These are phyloP conservation scores for Rallus crepitans DNA, from an alignment of 2,797 vertebrate genomes.

Conservation along the genomic window DNA sequence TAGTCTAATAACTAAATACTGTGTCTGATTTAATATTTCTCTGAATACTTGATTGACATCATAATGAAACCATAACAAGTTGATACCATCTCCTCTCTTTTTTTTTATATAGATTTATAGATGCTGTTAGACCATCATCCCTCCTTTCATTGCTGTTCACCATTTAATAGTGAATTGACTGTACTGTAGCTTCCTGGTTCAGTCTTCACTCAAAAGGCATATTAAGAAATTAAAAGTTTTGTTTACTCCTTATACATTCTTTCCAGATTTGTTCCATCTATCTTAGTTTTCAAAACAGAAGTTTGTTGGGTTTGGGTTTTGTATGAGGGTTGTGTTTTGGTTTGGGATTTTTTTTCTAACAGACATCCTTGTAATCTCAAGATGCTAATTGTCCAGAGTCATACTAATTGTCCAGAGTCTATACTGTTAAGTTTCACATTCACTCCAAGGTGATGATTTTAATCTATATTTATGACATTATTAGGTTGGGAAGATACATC, in stretches of 20 bases:
- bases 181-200: background rate
- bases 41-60: background rate
- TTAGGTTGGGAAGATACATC: background rate
- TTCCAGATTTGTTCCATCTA: background rate
- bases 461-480: background rate
- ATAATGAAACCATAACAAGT: background rate
- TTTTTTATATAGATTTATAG: background rate
- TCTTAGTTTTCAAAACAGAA: background rate
- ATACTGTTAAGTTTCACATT: background rate
- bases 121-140: background rate
- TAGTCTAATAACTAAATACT: background rate
- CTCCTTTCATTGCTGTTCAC: background rate
- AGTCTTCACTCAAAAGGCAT: background rate
- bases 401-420: background rate
- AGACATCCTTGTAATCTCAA: background rate
- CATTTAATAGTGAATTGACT: background rate
- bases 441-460: background rate
- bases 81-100: background rate
- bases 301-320: background rate
- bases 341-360: background rate
- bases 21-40: background rate
- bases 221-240: background rate
- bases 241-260: background rate
- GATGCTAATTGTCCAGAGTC: background rate
- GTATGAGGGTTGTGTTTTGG: background rate